These are phyloP conservation scores for Phymatocera aterrima DNA, from an alignment of 2,888 invertebrate species.

Conservation along the genomic window DNA sequence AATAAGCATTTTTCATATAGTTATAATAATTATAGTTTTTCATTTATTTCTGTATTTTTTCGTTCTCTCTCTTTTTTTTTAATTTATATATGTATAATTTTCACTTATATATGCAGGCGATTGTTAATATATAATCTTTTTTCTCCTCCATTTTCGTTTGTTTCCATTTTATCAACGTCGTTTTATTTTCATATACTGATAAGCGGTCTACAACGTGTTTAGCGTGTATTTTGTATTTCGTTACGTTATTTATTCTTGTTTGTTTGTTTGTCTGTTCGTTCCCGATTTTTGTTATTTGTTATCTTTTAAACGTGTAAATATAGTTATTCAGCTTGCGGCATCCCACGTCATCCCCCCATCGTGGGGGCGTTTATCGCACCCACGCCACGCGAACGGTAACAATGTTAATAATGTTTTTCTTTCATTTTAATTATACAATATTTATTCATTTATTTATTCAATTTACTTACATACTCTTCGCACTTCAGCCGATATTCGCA, in stretches of 20 bases:
- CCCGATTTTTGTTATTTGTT: background rate
- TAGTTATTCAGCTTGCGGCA: slow-evolving; percentile 43
- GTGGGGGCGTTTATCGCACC: slow-evolving; percentile 42
- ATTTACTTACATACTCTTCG: slow-evolving; percentile 9
- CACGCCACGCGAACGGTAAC: slow-evolving; percentile 44
- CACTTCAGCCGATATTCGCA: slow-evolving; percentile 8
- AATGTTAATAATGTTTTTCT: slow-evolving; percentile 4
- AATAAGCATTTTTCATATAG: slow-evolving; percentile 40
- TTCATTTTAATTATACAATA: slow-evolving; percentile 22
- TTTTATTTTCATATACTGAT: slow-evolving; percentile 44
- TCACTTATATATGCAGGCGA: slow-evolving; percentile 46
- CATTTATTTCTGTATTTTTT: background rate
- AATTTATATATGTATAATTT: too few species aligned
- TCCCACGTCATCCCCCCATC: slow-evolving; percentile 46
- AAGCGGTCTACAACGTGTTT: slow-evolving; percentile 44
- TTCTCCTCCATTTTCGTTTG: background rate
- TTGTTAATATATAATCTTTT: slow-evolving; percentile 35
- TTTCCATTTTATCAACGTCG: slow-evolving; percentile 24
- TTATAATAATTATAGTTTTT: slow-evolving; percentile 21
- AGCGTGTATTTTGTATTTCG: slow-evolving; percentile 19
- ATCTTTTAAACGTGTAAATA: slow-evolving; percentile 44
- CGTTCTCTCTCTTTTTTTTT: slow-evolving; percentile 1
- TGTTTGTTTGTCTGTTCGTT: background rate
- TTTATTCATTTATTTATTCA: slow-evolving; percentile 29
- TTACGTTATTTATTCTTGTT: background rate